A percentile compares a stretch with the other conserved stretches of the same genome.
These are phyloP conservation scores for Pegea sp. DNA, from an alignment of 23 tunicate genomes.

Conservation along the genomic window DNA sequence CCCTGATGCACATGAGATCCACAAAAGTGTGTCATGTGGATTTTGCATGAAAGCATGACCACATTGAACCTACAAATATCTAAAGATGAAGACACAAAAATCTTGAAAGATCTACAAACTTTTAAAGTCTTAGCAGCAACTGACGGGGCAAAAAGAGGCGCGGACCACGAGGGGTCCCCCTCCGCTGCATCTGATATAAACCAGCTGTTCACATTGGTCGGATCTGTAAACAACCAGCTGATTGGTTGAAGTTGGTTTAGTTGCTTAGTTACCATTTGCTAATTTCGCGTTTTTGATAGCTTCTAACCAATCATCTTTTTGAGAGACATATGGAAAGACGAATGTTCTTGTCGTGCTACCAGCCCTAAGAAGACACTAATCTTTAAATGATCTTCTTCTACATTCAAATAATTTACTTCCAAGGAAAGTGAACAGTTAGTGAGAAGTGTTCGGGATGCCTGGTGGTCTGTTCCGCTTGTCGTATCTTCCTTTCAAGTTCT, in stretches of 20 bases:
- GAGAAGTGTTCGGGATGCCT: constrained; percentile 40
- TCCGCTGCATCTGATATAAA: background rate
- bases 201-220: constrained; percentile 52
- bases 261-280: constrained; percentile 51
- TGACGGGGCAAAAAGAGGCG: background rate
- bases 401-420: constrained; percentile 19
- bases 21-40: constrained; percentile 28
- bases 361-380: background rate
- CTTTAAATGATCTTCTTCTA: background rate
- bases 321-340: constrained; percentile 19
- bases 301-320: constrained; percentile 63
- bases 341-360: constrained; percentile 23
- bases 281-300: constrained; percentile 47
- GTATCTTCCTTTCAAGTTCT: constrained; percentile 16
- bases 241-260: no score
- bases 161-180: background rate
- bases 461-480: constrained; percentile 53
- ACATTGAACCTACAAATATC: constrained; percentile 48
- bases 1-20: constrained; percentile 75
- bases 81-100: background rate
- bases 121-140: background rate
- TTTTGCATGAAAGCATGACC: constrained; percentile 60
- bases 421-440: constrained; percentile 28
- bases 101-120: background rate
- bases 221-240: constrained; percentile 40